Percentiles rank a stretch among this genome's conserved stretches.
Evolutionary conservation across 2,888 invertebrate genomes (phyloP).

Genomic region (Tenodera sinensis): DNA sequence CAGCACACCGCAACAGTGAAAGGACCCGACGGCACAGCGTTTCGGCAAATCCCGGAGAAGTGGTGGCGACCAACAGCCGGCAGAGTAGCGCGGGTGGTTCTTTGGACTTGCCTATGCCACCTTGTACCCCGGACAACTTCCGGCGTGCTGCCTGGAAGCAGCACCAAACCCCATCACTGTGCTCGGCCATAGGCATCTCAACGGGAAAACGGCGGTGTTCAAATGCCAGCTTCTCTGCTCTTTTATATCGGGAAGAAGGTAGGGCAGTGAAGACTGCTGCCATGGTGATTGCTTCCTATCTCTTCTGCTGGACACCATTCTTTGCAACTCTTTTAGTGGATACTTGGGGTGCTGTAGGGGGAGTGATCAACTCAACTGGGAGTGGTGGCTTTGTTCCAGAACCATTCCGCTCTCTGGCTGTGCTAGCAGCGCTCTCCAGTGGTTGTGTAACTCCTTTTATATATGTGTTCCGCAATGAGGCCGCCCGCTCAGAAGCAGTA

Average conservation of each 20-base stretch:
- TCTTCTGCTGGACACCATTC: constrained; percentile 50
- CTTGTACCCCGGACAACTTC: constrained; percentile 19
- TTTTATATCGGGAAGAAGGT: constrained; percentile 50
- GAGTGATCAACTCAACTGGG: constrained; percentile 33
- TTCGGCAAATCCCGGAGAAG: constrained; percentile 35
- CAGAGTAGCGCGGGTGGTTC: constrained; percentile 24
- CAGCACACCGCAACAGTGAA: constrained; percentile 49
- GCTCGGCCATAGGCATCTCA: not conserved
- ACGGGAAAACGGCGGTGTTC: constrained; percentile 40
- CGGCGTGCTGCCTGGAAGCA: constrained; percentile 21
- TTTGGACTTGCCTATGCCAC: constrained; percentile 29
- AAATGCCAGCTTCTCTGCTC: constrained; percentile 45
- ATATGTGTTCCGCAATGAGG: constrained; percentile 50
- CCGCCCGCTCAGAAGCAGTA: constrained; percentile 42
- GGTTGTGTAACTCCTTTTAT: constrained; percentile 50
- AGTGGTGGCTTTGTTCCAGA: constrained; percentile 33
- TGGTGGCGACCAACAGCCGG: constrained; percentile 23
- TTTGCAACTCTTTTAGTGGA: constrained; percentile 39
- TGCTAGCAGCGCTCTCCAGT: constrained; percentile 45
- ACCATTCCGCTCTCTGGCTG: constrained; percentile 35
- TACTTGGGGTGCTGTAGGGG: constrained; percentile 34
- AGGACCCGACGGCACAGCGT: constrained; percentile 49
- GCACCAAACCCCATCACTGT: constrained; percentile 12
- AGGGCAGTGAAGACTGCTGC: constrained; percentile 50
- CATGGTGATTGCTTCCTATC: constrained; percentile 49